A percentile compares a stretch with the other conserved stretches of the same genome.
phyloP scores from a whole-genome alignment of 2,888 invertebrate genomes.

The Sminthurides aquaticus region DNA sequence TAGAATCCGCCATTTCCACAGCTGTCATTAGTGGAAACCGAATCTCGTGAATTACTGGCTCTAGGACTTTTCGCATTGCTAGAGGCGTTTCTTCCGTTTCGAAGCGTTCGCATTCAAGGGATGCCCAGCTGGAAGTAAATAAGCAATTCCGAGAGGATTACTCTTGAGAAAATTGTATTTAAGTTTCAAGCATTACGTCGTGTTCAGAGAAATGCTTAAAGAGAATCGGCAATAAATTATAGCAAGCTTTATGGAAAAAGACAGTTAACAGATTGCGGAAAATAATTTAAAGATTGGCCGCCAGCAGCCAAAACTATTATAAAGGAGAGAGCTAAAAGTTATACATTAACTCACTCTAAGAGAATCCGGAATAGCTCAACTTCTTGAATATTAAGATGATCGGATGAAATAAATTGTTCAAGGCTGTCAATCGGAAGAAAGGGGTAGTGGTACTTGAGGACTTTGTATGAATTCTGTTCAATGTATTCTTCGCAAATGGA shows the following conservation, averaged over 20 bases:
- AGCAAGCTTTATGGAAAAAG: too few relatives aligned
- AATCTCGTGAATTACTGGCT: conserved; percentile 7
- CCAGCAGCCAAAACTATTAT: neutral
- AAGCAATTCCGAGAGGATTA: neutral
- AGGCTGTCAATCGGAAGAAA: conserved; percentile 29
- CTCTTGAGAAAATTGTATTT: neutral
- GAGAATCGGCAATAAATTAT: too few relatives aligned
- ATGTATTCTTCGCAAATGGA: conserved; percentile 34
- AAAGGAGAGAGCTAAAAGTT: neutral
- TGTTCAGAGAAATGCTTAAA: too few relatives aligned
- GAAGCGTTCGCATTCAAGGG: conserved; percentile 13
- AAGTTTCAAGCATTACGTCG: too few relatives aligned
- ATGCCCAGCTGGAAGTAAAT: conserved; percentile 15
- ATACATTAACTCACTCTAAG: conserved; percentile 2
- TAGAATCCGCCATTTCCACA: conserved; percentile 21
- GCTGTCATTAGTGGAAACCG: conserved; percentile 23
- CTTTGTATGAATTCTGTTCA: conserved; percentile 30
- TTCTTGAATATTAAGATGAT: conserved; percentile 31
- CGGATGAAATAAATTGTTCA: conserved; percentile 27
- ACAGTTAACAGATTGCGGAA: neutral
- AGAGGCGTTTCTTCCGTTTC: conserved; percentile 13
- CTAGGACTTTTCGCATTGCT: conserved; percentile 12
- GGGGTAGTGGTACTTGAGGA: conserved; percentile 28
- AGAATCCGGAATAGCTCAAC: conserved; percentile 32
- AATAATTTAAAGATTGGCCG: neutral